phyloP scores from a whole-genome alignment of 2,797 vertebrate species.

The Tiaroga cobitis region DNA sequence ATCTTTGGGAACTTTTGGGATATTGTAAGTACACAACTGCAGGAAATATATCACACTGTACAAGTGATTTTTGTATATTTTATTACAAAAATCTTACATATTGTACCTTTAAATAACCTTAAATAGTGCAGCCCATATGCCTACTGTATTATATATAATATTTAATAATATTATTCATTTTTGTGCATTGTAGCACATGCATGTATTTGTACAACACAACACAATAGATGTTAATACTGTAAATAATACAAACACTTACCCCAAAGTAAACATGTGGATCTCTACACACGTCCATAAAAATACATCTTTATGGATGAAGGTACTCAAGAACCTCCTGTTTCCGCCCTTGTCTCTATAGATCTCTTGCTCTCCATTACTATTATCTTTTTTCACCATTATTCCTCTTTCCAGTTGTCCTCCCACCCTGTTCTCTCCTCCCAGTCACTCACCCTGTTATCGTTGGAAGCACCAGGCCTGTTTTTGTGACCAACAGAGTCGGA shows the following conservation, averaged over 20 bases:
- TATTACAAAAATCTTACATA: no score
- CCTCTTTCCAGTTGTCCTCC: slow-evolving; percentile 45
- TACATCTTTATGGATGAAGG: neutral
- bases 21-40: no score
- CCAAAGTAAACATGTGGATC: slow-evolving; percentile 1
- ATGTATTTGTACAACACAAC: neutral
- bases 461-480: slow-evolving; percentile 62
- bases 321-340: slow-evolving; percentile 9
- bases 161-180: neutral
- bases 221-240: neutral
- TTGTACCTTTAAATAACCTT: no score
- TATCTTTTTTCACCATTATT: slow-evolving; percentile 37
- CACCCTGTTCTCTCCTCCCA: slow-evolving; percentile 38
- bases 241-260: neutral
- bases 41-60: no score
- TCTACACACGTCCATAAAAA: neutral
- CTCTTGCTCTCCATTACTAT: slow-evolving; percentile 5
- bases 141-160: neutral
- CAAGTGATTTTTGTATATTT: no score
- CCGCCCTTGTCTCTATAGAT: neutral
- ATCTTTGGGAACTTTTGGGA: no score
- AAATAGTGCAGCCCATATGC: no score
- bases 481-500: slow-evolving; percentile 59
- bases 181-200: neutral
- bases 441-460: slow-evolving; percentile 58